These are phyloP conservation scores for Eucidaris tribuloides DNA, from an alignment of 35 echinoderm and acorn worm genomes.

Conservation along the genomic window DNA sequence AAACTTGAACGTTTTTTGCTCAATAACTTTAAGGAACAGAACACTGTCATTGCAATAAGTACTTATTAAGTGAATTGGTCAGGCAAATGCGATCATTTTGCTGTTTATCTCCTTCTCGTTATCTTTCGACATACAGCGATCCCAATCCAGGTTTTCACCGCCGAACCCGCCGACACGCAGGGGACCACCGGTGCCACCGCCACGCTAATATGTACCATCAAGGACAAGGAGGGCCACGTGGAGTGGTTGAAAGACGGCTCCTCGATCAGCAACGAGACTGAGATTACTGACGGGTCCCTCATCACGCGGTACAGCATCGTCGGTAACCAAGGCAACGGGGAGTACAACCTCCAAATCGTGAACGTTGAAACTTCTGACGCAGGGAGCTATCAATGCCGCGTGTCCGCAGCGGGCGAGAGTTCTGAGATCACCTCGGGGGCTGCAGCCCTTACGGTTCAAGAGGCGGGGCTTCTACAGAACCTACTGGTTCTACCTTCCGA, in stretches of 20 bases:
- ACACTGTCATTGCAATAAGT: neutral
- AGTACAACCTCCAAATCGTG: slow-evolving; percentile 85
- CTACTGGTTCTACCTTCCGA: slow-evolving; percentile 57
- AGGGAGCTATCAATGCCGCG: slow-evolving; percentile 61
- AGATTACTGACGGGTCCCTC: slow-evolving; percentile 30
- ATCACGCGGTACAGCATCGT: slow-evolving; percentile 62
- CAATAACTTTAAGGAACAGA: neutral
- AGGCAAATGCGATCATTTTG: neutral
- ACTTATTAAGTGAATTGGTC: neutral
- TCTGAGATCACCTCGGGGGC: slow-evolving; percentile 27
- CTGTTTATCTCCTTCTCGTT: neutral
- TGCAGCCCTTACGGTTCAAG: slow-evolving; percentile 36
- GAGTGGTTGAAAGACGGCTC: slow-evolving; percentile 64
- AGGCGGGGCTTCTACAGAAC: slow-evolving; percentile 23
- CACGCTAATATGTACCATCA: slow-evolving; percentile 51
- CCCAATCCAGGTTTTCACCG: slow-evolving; percentile 63
- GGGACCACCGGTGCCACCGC: slow-evolving; percentile 39
- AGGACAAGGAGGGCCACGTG: slow-evolving; percentile 66
- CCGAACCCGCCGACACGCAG: slow-evolving; percentile 42
- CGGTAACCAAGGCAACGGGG: slow-evolving; percentile 38
- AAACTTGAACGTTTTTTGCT: neutral
- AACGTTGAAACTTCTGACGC: slow-evolving; percentile 49
- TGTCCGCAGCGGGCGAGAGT: slow-evolving; percentile 54
- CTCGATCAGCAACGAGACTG: slow-evolving; percentile 66
- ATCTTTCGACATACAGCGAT: slow-evolving; percentile 35